Base-by-base conservation (phyloP, 2,113 vertebrate genomes). In the Pelecanus crispus region DNA sequence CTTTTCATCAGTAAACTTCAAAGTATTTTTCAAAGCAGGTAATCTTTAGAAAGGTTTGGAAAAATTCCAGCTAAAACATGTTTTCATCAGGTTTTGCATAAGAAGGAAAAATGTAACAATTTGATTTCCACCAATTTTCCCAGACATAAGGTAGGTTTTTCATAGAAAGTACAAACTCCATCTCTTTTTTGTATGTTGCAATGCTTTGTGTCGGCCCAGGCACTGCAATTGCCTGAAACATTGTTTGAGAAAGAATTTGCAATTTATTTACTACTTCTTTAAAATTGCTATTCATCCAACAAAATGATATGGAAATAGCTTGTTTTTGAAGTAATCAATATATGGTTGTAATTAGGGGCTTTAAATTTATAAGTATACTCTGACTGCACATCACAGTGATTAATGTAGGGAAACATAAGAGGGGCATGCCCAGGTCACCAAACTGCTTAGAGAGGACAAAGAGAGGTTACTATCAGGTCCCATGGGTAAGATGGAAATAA, bases 1-100 rank as follows among this genome's bases (percentile, higher is more conserved):
- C 42, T 94, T 96, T 93, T 92, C 73, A 92, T 92, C 91, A 82
- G 31, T 22, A 81, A 79, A 52, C 61, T 59, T 92, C 77, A 89
- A 94, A 94, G 70, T 32, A 29, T 22, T 92, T 92, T 91, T 94
- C 61, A 92, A 85, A 72, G 70, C 34, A 75, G 36, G 50, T 61
- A 63, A 72, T 70, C 29, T 94, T 90, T 53, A 45, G 34, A 68
- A 65, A 74, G 17, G 56, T 44, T 61, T 63, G 47, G 28, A 72
- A 59, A 84, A 90, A 75, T 8, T 79, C 25, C 34, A 68, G 17
- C 17, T 49, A 63, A 89, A 93, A 47, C 5, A 20, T 17, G 7
- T 85, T 92, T 94, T 86, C 32, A 56, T 86, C 50, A 47, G 10
- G 21, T 84, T 94, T 78, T 82, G 9, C 42, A 36, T 45, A 58